Evolutionary conservation across 2,888 invertebrate genomes (phyloP).

Genomic region (Cerceris ruficornis): DNA sequence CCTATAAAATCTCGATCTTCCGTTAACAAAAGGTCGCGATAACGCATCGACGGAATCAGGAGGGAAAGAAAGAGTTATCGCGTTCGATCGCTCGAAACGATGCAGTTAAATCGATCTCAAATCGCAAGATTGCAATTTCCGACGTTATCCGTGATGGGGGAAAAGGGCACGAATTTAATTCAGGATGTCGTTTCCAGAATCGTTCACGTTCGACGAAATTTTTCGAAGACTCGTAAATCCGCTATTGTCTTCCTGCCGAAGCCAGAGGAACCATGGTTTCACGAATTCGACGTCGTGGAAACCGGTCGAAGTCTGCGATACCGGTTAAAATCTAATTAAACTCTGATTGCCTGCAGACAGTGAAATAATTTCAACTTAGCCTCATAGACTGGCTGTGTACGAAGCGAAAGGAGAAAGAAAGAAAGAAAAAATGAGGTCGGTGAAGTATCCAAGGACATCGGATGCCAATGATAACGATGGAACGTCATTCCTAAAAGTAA

Average conservation of each 20-base stretch:
- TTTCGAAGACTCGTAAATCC: conserved; percentile 46
- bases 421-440: not conserved
- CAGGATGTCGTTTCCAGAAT: not conserved
- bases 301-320: conserved; percentile 59
- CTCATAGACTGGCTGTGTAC: conserved; percentile 23
- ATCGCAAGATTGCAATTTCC: conserved; percentile 4
- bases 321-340: conserved; percentile 75
- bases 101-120: conserved; percentile 11
- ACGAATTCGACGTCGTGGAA: conserved; percentile 34
- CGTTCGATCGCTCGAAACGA: conserved; percentile 7
- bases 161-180: conserved; percentile 24
- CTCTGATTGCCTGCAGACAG: conserved; percentile 71
- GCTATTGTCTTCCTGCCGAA: conserved; percentile 37
- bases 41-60: not conserved
- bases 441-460: conserved; percentile 41
- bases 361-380: conserved; percentile 66
- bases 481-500: not conserved
- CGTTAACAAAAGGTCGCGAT: not conserved
- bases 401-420: conserved; percentile 20
- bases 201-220: conserved; percentile 30
- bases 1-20: not conserved
- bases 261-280: conserved; percentile 44
- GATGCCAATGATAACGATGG: conserved; percentile 10
- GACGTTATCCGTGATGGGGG: not conserved
- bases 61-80: conserved; percentile 10